Evolutionary conservation across 2,113 vertebrate species (phyloP).

Genomic region (Spheniscus mendiculus): DNA sequence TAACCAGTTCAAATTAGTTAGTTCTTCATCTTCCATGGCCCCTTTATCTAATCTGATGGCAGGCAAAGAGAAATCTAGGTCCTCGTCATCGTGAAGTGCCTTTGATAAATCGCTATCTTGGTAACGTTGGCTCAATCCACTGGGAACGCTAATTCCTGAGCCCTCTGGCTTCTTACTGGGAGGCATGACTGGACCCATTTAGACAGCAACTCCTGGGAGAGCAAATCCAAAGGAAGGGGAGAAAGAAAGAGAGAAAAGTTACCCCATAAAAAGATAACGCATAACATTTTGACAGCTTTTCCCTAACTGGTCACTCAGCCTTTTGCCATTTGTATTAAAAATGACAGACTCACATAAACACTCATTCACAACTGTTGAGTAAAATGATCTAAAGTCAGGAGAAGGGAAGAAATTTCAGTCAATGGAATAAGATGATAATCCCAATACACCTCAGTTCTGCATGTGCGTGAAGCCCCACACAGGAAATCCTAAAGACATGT

Average conservation of each 20-base stretch:
- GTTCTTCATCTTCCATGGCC: constrained; percentile 91
- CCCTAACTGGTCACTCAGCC: background rate
- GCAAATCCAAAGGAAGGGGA: background rate
- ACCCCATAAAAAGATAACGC: background rate
- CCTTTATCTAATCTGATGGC: constrained; percentile 83
- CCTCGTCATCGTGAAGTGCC: constrained; percentile 89
- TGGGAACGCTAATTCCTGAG: constrained; percentile 92
- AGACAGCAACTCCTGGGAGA: constrained; percentile 84
- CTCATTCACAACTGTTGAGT: background rate
- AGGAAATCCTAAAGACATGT: background rate
- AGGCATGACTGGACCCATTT: constrained; percentile 99
- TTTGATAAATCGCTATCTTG: constrained; percentile 83
- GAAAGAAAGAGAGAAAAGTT: constrained; percentile 20
- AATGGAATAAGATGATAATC: background rate
- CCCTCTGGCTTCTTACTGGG: constrained; percentile 98
- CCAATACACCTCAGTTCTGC: background rate
- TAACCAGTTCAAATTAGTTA: constrained; percentile 98
- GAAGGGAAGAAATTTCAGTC: background rate
- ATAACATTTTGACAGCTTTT: background rate
- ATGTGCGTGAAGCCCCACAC: background rate
- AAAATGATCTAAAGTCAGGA: background rate
- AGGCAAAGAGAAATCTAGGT: constrained; percentile 90
- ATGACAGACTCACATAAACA: background rate
- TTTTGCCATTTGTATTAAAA: background rate
- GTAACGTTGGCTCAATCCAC: constrained; percentile 89